Evolutionary conservation across 53 echinoderm and acorn worm species (phyloP).

Genomic region (Henricia sp.): DNA sequence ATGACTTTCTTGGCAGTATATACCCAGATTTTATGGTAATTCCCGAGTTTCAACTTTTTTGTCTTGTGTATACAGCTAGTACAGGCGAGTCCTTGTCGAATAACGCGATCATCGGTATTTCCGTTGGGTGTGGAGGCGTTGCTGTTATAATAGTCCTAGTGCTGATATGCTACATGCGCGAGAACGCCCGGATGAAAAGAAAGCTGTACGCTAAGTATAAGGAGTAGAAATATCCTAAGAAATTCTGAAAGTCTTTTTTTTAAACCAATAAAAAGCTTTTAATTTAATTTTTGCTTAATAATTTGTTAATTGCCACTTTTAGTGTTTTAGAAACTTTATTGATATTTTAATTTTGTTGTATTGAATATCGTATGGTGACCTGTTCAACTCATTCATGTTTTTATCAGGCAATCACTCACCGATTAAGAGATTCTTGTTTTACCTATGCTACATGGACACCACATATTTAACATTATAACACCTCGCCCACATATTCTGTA

Average conservation of each 20-base stretch:
- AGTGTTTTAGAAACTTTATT: no score
- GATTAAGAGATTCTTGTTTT: no score
- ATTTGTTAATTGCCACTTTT: no score
- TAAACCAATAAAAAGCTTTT: no score
- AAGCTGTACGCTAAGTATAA: conserved; percentile 9
- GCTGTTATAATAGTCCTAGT: background rate
- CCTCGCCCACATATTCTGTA: no score
- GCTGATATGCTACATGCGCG: background rate
- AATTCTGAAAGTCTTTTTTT: background rate
- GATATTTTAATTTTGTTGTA: no score
- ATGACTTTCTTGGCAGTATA: background rate
- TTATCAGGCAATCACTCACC: no score
- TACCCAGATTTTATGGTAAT: background rate
- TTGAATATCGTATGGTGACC: no score
- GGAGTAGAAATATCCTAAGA: background rate
- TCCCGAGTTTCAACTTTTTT: background rate
- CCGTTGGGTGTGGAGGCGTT: background rate
- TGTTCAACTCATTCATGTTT: no score
- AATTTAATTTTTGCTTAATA: no score
- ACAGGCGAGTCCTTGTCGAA: background rate
- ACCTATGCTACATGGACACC: no score
- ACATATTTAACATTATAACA: no score
- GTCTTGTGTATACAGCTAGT: background rate
- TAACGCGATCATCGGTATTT: background rate
- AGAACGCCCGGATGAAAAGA: background rate